Base-by-base conservation (phyloP, 2,888 invertebrate species). In the Rotaria sp. region DNA sequence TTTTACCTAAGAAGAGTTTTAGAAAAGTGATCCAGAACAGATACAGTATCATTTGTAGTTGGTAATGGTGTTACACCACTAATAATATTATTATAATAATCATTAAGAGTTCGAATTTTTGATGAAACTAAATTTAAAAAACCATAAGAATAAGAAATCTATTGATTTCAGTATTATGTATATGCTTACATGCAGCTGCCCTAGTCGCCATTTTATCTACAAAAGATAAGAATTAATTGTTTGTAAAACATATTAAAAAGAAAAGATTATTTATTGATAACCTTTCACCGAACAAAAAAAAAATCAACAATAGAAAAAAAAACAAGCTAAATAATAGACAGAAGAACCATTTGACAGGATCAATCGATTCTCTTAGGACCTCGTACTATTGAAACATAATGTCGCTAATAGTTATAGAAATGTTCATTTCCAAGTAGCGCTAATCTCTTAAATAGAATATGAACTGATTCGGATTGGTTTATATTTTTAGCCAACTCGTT, bases 21-120 rank as follows among this genome's bases (percentile, higher is more conserved):
- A 84, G 97, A 96, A 93, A 99, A 98, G 92, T 97, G 97, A 92
- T 97, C 96, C 90, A 99, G 94, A 87, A 97, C 97, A 92, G 96
- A 97, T 88, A 96, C 96, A 91, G 99, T 96, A 92, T 99, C 99
- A 88, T 94, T 93, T 88, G 97, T 97, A 87, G 96, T 95, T 30
- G 84, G 67, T 10, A 85, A 74, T 74, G 98, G 98, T 89, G 95
- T 93, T 87, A 98, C 96, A 91, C 95, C 94, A 30, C 75, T 85
- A 15, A 80, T 67, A 89, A 94, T 94, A 90, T 95, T 95, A 93
- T 96, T 96, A 92, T 98, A 96, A 92, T 95, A 96, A 92, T 99
- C 99, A 92, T 96, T 96, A 88, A 99, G 94, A 91, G 95, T 96
- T 90, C 96, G 94, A 91, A 99, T 95, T 93, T 99, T 99, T 89